Evolutionary conservation across 2,888 invertebrate species (phyloP).

Genomic region (Pseudococcus viburni): DNA sequence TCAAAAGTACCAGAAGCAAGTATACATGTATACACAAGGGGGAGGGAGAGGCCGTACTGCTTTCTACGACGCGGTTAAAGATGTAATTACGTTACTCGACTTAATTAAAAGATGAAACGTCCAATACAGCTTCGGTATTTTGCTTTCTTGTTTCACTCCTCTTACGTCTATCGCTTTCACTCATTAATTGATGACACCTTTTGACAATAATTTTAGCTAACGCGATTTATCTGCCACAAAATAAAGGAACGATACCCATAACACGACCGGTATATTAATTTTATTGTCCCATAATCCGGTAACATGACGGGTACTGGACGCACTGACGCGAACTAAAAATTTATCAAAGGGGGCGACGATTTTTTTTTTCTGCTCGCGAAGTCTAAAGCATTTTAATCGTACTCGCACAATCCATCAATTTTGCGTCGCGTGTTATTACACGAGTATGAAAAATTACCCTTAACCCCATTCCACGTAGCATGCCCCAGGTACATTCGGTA

Average conservation of each 20-base stretch:
- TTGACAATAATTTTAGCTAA: slow-evolving; percentile 27
- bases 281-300: not conserved
- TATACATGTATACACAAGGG: not conserved
- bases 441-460: not conserved
- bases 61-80: not conserved
- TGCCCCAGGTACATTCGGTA: not conserved
- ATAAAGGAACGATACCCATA: not conserved
- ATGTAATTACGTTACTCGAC: slow-evolving; percentile 28
- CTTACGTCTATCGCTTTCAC: not conserved
- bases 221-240: not conserved
- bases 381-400: not conserved
- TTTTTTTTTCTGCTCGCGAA: not conserved
- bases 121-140: slow-evolving; percentile 14
- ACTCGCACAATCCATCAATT: not conserved
- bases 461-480: not conserved
- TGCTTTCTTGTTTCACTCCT: not conserved
- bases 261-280: slow-evolving; percentile 21
- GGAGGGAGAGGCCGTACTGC: not conserved
- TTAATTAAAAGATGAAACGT: slow-evolving; percentile 15
- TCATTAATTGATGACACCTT: slow-evolving; percentile 37
- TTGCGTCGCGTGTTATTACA: not conserved
- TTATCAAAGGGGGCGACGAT: not conserved
- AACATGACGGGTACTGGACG: not conserved
- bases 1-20: not conserved
- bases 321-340: not conserved